phyloP scores from a whole-genome alignment of 2,888 invertebrate species.

The Polyploca ridens region DNA sequence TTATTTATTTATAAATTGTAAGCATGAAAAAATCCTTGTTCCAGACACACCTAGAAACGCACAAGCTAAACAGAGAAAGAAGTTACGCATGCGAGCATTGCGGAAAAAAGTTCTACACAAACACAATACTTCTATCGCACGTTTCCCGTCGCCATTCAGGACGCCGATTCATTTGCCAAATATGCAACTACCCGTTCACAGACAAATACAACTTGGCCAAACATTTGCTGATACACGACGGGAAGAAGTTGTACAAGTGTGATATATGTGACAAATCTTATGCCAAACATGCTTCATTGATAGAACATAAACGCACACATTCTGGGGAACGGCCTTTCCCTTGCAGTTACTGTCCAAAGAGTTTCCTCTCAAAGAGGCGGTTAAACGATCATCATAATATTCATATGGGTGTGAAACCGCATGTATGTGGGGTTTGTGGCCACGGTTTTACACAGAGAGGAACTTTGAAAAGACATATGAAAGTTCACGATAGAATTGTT shows the following conservation, averaged over 20 bases:
- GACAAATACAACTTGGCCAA: constrained; percentile 71
- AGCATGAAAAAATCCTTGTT: constrained; percentile 21
- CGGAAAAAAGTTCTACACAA: constrained; percentile 72
- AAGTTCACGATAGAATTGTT: constrained; percentile 63
- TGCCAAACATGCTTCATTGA: constrained; percentile 55
- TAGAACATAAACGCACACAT: constrained; percentile 74
- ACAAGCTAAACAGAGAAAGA: constrained; percentile 67
- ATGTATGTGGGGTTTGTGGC: constrained; percentile 68
- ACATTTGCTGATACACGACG: constrained; percentile 72
- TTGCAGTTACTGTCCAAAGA: constrained; percentile 67
- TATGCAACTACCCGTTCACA: constrained; percentile 70
- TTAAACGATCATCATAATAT: constrained; percentile 69
- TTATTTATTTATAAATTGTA: no score
- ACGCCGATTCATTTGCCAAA: constrained; percentile 68
- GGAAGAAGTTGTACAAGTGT: constrained; percentile 68
- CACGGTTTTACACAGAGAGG: constrained; percentile 75
- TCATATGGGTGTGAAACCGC: constrained; percentile 76
- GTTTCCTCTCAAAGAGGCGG: constrained; percentile 67
- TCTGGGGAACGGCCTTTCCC: constrained; percentile 70
- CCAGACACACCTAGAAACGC: constrained; percentile 72
- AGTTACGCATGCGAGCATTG: constrained; percentile 72
- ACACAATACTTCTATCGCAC: constrained; percentile 60
- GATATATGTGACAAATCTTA: constrained; percentile 71
- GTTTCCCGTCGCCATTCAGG: constrained; percentile 61
- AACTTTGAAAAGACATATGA: constrained; percentile 74